These are phyloP conservation scores for Habrosyne pyritoides DNA, from an alignment of 2,888 invertebrate genomes.

Conservation along the genomic window DNA sequence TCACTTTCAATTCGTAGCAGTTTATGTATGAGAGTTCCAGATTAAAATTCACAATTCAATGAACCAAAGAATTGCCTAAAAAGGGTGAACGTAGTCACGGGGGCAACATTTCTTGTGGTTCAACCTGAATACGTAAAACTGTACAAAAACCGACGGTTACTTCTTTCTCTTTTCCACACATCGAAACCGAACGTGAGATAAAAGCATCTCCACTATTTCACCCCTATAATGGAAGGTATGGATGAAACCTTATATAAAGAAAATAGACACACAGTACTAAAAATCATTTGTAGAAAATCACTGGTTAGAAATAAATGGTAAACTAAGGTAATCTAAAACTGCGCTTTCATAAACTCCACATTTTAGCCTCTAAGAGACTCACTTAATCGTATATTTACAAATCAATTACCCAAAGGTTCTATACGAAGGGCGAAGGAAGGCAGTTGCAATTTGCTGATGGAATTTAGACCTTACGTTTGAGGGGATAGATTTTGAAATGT, in stretches of 20 bases:
- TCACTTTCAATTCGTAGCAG: too few species aligned
- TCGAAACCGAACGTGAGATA: too few species aligned
- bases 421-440: slow-evolving; percentile 30
- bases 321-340: slow-evolving; percentile 59
- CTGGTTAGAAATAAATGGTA: slow-evolving; percentile 21
- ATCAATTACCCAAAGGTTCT: slow-evolving; percentile 34
- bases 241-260: neutral
- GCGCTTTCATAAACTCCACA: slow-evolving; percentile 50
- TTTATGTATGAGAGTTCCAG: too few species aligned
- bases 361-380: slow-evolving; percentile 75
- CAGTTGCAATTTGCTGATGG: slow-evolving; percentile 19
- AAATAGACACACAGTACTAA: slow-evolving; percentile 10
- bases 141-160: too few species aligned
- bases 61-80: too few species aligned
- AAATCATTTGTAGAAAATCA: slow-evolving; percentile 18
- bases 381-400: slow-evolving; percentile 60
- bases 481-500: slow-evolving; percentile 13
- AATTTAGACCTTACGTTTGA: slow-evolving; percentile 12
- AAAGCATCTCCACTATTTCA: too few species aligned
- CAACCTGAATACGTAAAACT: too few species aligned
- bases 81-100: too few species aligned
- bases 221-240: too few species aligned
- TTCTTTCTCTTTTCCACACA: too few species aligned
- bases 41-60: too few species aligned
- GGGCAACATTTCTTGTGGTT: too few species aligned